phyloP scores from a whole-genome alignment of 1,140 invertebrate species.

The Maniola jurtina region DNA sequence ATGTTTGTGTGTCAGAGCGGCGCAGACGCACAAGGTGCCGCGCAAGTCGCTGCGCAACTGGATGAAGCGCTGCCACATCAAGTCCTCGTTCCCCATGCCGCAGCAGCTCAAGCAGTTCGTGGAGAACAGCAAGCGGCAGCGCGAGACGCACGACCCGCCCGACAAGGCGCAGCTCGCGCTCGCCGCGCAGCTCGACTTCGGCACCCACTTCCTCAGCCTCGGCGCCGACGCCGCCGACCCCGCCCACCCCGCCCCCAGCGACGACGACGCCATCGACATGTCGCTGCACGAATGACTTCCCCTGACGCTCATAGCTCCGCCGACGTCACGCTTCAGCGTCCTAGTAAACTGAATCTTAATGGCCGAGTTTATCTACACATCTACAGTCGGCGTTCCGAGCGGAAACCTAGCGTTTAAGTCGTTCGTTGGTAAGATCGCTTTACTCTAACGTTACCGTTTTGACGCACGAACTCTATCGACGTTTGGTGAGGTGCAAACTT shows the following conservation, averaged over 20 bases:
- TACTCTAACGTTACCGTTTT: too few relatives aligned
- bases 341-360: too few relatives aligned
- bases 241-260: not conserved
- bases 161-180: conserved; percentile 26
- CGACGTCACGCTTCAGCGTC: too few relatives aligned
- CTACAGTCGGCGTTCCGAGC: too few relatives aligned
- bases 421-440: too few relatives aligned
- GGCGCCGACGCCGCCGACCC: not conserved
- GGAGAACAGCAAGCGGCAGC: conserved; percentile 75
- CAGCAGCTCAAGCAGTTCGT: conserved; percentile 77
- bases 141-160: conserved; percentile 46
- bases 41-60: conserved; percentile 77
- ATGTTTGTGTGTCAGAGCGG: conserved; percentile 61
- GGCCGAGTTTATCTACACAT: too few relatives aligned
- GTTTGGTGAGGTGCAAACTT: too few relatives aligned
- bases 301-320: too few relatives aligned
- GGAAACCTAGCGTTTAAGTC: too few relatives aligned
- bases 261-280: conserved; percentile 53
- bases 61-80: conserved; percentile 79
- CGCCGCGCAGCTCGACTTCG: conserved; percentile 42
- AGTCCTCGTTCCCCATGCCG: conserved; percentile 77
- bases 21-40: conserved; percentile 78
- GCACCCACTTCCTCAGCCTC: conserved; percentile 58
- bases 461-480: too few relatives aligned
- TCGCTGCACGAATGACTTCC: conserved; percentile 52